Conservation (phyloP, 2,113 vertebrate species). For the Paracanthobrama guichenoti region DNA sequence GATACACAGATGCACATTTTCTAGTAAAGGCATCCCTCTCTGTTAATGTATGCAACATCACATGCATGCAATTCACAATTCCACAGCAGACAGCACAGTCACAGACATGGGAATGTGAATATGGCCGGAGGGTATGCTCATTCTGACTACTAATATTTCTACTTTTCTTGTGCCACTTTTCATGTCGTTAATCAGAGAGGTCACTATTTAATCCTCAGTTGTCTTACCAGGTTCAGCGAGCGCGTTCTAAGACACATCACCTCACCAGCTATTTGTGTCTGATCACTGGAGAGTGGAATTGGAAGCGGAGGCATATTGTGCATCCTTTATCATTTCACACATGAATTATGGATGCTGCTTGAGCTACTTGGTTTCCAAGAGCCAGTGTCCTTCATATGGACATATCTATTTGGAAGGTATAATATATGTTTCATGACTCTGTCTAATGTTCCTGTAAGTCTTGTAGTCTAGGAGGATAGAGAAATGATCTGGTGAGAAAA, state of each 20-base stretch:
- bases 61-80: not conserved
- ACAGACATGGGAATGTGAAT: constrained; percentile 7
- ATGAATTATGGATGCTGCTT: constrained; percentile 50
- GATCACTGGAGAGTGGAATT: constrained; percentile 37
- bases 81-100: not conserved
- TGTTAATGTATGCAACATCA: not conserved
- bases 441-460: constrained; percentile 21
- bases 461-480: not conserved
- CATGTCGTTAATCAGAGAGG: constrained; percentile 9
- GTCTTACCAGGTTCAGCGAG: not conserved
- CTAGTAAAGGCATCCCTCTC: not conserved
- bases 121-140: constrained; percentile 11
- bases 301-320: not conserved
- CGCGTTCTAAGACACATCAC: not conserved
- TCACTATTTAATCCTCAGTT: constrained; percentile 7
- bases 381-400: constrained; percentile 2
- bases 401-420: constrained; percentile 21
- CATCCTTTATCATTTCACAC: constrained; percentile 47
- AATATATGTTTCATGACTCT: constrained; percentile 31
- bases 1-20: constrained; percentile 8
- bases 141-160: constrained; percentile 13
- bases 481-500: not conserved
- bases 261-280: constrained; percentile 30
- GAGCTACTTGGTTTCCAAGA: constrained; percentile 2
- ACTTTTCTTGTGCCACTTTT: constrained; percentile 3